phyloP scores from a whole-genome alignment of 2,888 invertebrate genomes.

The Timema podura region DNA sequence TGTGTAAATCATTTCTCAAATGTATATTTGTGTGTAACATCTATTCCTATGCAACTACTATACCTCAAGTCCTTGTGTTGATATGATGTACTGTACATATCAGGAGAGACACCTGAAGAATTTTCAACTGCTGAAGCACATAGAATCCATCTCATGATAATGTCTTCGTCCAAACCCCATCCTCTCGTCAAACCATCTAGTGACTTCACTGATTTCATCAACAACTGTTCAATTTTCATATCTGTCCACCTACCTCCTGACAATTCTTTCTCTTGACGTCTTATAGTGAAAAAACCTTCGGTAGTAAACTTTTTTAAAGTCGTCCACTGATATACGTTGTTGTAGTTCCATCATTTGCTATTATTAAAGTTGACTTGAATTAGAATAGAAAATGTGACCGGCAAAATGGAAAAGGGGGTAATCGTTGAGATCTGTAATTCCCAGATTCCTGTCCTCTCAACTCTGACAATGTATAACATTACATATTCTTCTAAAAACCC shows the following conservation, averaged over 20 bases:
- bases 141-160: background rate
- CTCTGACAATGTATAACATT: background rate
- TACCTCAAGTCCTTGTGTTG: background rate
- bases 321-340: background rate
- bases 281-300: background rate
- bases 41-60: background rate
- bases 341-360: conserved; percentile 7
- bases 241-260: background rate
- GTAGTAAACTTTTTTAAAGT: background rate
- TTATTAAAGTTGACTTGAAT: background rate
- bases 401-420: background rate
- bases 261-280: background rate
- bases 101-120: background rate
- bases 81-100: background rate
- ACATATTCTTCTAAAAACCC: background rate
- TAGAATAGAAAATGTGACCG: background rate
- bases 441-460: background rate
- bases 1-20: background rate
- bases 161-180: background rate
- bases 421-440: background rate
- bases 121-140: background rate
- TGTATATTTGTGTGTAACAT: background rate
- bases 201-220: conserved; percentile 7
- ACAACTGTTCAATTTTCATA: background rate
- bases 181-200: background rate